Percentiles rank a stretch among this genome's conserved stretches.
Conservation (phyloP, 2,888 invertebrate genomes). For the Leptopilina myrica region DNA sequence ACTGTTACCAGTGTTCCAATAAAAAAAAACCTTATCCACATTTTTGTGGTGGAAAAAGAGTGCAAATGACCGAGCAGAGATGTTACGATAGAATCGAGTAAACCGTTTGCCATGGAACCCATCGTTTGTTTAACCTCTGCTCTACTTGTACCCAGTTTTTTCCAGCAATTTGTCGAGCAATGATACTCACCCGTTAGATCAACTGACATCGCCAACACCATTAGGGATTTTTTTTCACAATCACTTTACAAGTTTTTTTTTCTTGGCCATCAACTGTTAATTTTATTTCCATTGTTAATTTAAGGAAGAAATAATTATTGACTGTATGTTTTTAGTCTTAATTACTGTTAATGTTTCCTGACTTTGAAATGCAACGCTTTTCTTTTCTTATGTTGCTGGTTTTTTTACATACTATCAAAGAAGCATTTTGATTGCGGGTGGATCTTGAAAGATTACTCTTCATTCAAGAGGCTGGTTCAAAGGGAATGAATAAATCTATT, state of each 20-base stretch:
- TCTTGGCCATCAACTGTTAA: no score
- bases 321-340: no score
- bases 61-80: conserved; percentile 40
- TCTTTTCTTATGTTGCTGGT: no score
- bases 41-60: conserved; percentile 16
- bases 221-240: background rate
- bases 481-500: no score
- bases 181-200: background rate
- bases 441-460: no score
- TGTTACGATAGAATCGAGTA: conserved; percentile 31
- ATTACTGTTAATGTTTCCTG: no score
- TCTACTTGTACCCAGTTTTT: conserved; percentile 50
- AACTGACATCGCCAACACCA: background rate
- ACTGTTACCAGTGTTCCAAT: conserved; percentile 50
- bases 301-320: no score
- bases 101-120: conserved; percentile 55
- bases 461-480: no score
- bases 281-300: no score
- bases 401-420: no score
- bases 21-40: conserved; percentile 39
- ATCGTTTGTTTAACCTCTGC: conserved; percentile 57
- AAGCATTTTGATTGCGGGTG: no score
- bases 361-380: no score
- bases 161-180: conserved; percentile 32
- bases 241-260: background rate